Evolutionary conservation across 2,797 vertebrate species (phyloP).

Genomic region (Sebastes cheni): DNA sequence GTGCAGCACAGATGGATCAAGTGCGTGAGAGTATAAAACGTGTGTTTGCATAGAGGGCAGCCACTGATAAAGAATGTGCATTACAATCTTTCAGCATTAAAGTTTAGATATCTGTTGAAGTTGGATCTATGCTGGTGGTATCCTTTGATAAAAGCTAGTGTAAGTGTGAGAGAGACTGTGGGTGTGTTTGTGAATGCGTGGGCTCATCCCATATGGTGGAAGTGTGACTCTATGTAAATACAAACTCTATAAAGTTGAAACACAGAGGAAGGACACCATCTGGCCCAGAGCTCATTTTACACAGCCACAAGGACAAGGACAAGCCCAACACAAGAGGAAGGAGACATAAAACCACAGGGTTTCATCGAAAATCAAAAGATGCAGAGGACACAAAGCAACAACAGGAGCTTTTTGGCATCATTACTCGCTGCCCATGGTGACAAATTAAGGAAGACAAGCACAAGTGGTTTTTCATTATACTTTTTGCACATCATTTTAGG

Average conservation of each 20-base stretch:
- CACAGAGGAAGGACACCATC: constrained; percentile 76
- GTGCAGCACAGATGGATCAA: constrained; percentile 56
- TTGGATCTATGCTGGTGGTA: background rate
- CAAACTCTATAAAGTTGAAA: constrained; percentile 61
- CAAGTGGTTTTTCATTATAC: background rate
- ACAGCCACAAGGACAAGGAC: constrained; percentile 65
- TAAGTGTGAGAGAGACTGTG: background rate
- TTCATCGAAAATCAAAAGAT: constrained; percentile 19
- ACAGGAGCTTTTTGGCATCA: background rate
- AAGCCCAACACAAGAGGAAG: constrained; percentile 6
- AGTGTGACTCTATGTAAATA: constrained; percentile 67
- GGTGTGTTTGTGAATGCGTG: constrained; percentile 13
- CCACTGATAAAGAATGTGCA: constrained; percentile 28
- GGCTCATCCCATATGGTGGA: constrained; percentile 38
- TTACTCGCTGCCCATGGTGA: background rate
- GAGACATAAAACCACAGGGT: constrained; percentile 28
- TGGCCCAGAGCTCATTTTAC: constrained; percentile 61
- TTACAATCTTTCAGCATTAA: constrained; percentile 10
- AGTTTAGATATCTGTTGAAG: constrained; percentile 6
- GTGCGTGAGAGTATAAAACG: background rate
- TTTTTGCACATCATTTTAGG: background rate
- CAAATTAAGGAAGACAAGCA: background rate
- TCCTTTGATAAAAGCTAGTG: background rate
- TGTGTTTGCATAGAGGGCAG: constrained; percentile 15
- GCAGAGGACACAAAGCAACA: background rate